phyloP scores from a whole-genome alignment of 2,113 vertebrate species.

The Callithrix jacchus region DNA sequence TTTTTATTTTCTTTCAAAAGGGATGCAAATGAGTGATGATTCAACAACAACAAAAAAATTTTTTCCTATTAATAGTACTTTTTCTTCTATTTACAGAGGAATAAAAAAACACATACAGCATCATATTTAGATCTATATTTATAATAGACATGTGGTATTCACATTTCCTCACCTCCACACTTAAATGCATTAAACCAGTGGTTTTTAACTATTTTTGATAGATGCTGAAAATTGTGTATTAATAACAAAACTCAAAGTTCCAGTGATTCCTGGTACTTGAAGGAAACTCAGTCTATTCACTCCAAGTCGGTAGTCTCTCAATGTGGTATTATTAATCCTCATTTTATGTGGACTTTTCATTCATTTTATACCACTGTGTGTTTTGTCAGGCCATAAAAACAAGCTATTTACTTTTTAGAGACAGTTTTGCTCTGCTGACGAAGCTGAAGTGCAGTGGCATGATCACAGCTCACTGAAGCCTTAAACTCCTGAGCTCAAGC shows the following conservation, averaged over 20 bases:
- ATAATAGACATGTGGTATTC: not conserved
- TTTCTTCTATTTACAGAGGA: not conserved
- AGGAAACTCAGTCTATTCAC: not conserved
- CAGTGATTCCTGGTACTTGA: not conserved
- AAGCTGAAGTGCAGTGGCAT: not conserved
- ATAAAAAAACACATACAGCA: not conserved
- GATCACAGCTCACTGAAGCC: not conserved
- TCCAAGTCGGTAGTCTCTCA: conserved; percentile 20
- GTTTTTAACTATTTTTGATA: conserved; percentile 21
- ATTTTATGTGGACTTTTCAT: not conserved
- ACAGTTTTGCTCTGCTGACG: not conserved
- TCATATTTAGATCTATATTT: not conserved
- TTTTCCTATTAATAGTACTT: not conserved
- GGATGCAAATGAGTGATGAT: not conserved
- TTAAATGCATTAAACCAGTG: not conserved
- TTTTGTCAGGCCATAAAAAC: conserved; percentile 37
- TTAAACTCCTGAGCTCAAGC: not conserved
- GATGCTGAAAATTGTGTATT: not conserved
- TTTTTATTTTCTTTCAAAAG: conserved; percentile 42
- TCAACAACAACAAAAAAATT: too few relatives aligned
- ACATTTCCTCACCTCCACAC: not conserved
- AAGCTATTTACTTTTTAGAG: not conserved
- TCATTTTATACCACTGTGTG: not conserved
- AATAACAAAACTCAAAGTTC: conserved; percentile 17
- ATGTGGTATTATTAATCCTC: not conserved